These are phyloP conservation scores for Myiagra hebetior DNA, from an alignment of 2,113 vertebrate species.

Conservation along the genomic window DNA sequence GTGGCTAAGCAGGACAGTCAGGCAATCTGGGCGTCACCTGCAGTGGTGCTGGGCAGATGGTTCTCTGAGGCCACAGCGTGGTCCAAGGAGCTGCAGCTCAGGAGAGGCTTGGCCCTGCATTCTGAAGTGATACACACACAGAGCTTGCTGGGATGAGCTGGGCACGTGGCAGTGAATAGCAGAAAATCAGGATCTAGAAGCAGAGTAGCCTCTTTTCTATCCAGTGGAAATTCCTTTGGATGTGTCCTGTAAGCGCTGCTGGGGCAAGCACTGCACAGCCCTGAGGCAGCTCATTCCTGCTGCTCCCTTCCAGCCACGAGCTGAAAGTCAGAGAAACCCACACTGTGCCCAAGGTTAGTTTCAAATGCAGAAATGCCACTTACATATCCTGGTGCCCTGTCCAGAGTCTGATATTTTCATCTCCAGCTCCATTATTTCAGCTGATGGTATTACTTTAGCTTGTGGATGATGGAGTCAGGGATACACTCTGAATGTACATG, in stretches of 20 bases:
- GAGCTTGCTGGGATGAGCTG: not conserved
- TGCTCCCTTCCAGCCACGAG: not conserved
- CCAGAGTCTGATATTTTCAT: not conserved
- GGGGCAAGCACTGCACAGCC: not conserved
- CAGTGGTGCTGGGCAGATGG: not conserved
- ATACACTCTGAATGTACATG: not conserved
- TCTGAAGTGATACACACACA: not conserved
- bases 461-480: not conserved
- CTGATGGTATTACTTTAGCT: not conserved
- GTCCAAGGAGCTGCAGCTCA: not conserved
- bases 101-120: not conserved
- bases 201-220: not conserved
- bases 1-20: not conserved
- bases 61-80: accelerated
- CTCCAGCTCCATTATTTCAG: not conserved
- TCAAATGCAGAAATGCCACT: not conserved
- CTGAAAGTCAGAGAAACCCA: not conserved
- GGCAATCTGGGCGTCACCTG: not conserved
- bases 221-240: not conserved
- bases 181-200: not conserved
- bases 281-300: not conserved
- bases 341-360: not conserved
- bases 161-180: not conserved
- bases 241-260: not conserved
- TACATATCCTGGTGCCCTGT: not conserved